Base-by-base conservation (phyloP, 2,113 vertebrate genomes). In the Platysteira castanea region DNA sequence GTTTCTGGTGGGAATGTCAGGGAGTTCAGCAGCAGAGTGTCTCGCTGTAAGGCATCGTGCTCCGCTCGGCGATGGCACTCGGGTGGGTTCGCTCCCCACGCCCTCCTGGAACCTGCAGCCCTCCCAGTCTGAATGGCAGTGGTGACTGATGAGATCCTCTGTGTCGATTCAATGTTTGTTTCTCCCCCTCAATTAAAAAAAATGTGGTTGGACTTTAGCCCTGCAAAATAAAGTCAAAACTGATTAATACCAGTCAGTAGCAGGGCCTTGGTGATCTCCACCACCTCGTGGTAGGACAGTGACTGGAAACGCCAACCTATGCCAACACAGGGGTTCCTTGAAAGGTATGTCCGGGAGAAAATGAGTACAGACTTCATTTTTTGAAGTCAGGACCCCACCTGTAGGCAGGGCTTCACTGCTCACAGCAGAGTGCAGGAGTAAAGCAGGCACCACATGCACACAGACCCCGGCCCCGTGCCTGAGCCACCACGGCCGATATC, bases 121-220 rank as follows among this genome's bases (percentile, higher is more conserved):
- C 82, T 98, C 98, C 93, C 39, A 83, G 94, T 97, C 98, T 88
- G 97, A 98, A 99, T 98, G 99, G 99, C 99, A 99, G 98, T 99
- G 98, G 98, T 98, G 98, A 98, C 97, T 96, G 97, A 98, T 98
- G 98, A 98, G 97, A 98, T 98, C 98, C 97, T 98, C 97, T 95
- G 98, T 95, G 98, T 95, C 44, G 46, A 95, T 53, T 97, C 96
- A 88, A 97, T 95, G 95, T 44, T 97, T 89, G 85, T 89, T 93
- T 95, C 90, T 96, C 93, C 84, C 90, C 96, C 97, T 97, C 96
- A 96, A 94, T 97, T 96, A 96, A 97, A 97, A 96, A 97, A 97
- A 86, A 97, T 53, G 84, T 96, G 85, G 96, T 96, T 93, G 96
- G 95, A 97, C 93, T 98, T 96, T 99, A 99, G 98, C 98, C 99